Evolutionary conservation across 2,797 vertebrate genomes (phyloP).

Genomic region (Cetoscarus ocellatus): DNA sequence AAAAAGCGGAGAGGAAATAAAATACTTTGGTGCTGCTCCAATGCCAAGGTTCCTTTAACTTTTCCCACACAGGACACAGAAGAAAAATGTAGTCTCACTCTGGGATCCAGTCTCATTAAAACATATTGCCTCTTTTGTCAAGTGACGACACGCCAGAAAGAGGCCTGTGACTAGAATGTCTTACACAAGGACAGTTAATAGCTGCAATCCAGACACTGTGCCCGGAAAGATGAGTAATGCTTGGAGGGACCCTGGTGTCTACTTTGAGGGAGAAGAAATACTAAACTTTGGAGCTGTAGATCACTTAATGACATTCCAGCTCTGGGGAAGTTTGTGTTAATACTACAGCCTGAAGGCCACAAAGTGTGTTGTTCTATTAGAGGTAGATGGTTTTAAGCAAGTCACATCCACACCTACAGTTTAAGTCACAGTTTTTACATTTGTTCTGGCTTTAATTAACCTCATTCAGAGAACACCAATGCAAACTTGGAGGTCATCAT

Average conservation of each 20-base stretch:
- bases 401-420: not conserved
- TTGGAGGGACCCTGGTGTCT: conserved; percentile 22
- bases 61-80: conserved; percentile 29
- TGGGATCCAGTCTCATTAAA: conserved; percentile 59
- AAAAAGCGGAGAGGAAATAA: conserved; percentile 39
- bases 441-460: conserved; percentile 1
- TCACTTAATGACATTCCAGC: conserved; percentile 8
- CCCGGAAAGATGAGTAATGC: conserved; percentile 43
- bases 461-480: not conserved
- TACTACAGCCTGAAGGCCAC: not conserved
- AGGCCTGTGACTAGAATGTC: conserved; percentile 44
- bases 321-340: conserved; percentile 2
- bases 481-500: conserved; percentile 24
- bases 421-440: not conserved
- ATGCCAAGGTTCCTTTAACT: conserved; percentile 49
- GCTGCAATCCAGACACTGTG: conserved; percentile 42
- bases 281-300: conserved; percentile 14
- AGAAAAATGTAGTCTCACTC: conserved; percentile 51
- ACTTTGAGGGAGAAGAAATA: conserved; percentile 33
- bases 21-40: conserved; percentile 26
- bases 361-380: not conserved
- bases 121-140: conserved; percentile 71
- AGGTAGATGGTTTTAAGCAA: not conserved
- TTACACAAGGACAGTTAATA: conserved; percentile 59
- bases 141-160: conserved; percentile 29